Percentiles rank a stretch among this genome's conserved stretches.
These are phyloP conservation scores for Triops cancriformis DNA, from an alignment of 1,140 invertebrate species.

Conservation along the genomic window DNA sequence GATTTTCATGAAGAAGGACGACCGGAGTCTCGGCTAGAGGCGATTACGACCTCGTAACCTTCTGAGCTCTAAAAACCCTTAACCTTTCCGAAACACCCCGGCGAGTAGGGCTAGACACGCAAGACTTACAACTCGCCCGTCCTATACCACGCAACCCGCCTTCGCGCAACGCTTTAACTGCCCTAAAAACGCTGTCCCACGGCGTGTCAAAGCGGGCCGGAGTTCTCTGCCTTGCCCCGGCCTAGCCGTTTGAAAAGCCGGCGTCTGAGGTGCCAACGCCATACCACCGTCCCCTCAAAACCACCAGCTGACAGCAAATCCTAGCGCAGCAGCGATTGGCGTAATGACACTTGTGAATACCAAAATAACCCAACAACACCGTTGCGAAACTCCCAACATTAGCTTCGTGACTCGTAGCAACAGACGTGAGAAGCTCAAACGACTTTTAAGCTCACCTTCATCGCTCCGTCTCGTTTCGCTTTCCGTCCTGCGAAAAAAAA, in stretches of 20 bases:
- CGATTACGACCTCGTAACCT: slow-evolving; percentile 4
- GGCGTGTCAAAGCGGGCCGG: background rate
- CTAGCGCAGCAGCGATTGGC: background rate
- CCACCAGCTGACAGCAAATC: background rate
- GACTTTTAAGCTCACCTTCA: background rate
- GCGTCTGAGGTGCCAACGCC: background rate
- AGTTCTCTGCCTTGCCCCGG: background rate
- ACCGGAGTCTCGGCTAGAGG: background rate
- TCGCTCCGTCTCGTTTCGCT: background rate
- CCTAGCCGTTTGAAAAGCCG: background rate
- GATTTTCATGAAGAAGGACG: slow-evolving; percentile 5
- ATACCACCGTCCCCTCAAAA: background rate
- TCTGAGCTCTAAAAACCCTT: background rate
- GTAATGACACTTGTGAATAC: background rate
- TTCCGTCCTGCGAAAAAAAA: background rate
- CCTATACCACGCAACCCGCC: background rate
- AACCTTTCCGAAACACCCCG: background rate
- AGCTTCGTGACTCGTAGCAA: background rate
- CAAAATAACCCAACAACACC: background rate
- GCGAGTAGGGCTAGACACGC: background rate
- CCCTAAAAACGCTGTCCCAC: background rate
- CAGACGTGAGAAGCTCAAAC: background rate
- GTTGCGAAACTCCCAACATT: background rate
- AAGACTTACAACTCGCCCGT: background rate
- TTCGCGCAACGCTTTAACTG: background rate